phyloP scores from a whole-genome alignment of 2,113 vertebrate species.

The Struthidea cinerea region DNA sequence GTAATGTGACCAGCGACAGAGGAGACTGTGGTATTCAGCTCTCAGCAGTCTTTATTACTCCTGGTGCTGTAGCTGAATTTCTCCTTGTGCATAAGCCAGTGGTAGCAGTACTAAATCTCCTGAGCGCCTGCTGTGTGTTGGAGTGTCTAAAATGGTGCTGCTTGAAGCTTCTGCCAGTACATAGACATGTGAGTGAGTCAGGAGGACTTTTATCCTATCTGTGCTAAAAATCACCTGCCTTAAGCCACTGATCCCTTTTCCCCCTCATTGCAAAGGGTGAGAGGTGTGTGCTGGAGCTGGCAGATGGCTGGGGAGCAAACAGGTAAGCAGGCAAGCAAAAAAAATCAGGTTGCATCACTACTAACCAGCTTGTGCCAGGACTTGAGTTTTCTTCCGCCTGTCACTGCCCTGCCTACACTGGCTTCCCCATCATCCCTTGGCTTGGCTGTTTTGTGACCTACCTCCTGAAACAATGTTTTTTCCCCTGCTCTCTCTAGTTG shows the following conservation, averaged over 20 bases:
- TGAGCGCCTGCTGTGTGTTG: background rate
- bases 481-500: background rate
- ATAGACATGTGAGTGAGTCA: background rate
- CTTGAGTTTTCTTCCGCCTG: background rate
- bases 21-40: background rate
- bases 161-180: background rate
- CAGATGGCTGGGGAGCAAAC: background rate
- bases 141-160: background rate
- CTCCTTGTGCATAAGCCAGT: background rate
- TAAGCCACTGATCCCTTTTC: background rate
- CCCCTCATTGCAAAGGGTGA: background rate
- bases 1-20: background rate
- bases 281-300: background rate
- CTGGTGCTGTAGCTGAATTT: background rate
- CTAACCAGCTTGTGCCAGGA: background rate
- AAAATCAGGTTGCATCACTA: background rate
- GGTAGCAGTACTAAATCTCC: background rate
- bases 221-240: background rate
- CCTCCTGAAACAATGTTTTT: background rate
- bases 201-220: background rate
- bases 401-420: background rate
- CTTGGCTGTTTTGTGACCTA: background rate
- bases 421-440: background rate
- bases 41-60: background rate
- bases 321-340: background rate